Evolutionary conservation across 2,113 vertebrate species (phyloP).

Genomic region (Corvus cornix): DNA sequence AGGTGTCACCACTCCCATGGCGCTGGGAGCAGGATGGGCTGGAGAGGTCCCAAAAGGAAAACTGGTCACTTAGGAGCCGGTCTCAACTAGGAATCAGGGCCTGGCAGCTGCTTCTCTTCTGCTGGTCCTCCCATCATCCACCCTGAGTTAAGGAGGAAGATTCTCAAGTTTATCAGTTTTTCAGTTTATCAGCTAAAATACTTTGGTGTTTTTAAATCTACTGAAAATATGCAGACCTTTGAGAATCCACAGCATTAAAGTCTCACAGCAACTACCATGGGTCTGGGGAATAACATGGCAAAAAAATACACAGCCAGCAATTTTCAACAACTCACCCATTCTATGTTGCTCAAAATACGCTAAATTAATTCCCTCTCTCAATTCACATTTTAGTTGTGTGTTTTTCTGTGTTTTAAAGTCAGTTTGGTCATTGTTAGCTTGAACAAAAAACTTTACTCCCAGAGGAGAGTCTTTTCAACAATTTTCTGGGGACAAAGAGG

Average conservation of each 20-base stretch:
- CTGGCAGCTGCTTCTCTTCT: background rate
- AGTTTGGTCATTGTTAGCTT: slow-evolving; percentile 55
- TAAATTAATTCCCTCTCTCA: background rate
- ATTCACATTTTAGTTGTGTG: background rate
- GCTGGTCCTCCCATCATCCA: background rate
- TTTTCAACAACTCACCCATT: slow-evolving; percentile 11
- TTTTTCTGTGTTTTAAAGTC: slow-evolving; percentile 39
- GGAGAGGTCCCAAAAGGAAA: background rate
- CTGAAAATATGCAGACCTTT: background rate
- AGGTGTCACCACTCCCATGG: background rate
- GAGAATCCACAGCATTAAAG: background rate
- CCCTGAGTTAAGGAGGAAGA: background rate
- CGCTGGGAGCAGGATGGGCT: background rate
- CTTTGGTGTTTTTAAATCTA: background rate
- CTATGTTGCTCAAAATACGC: slow-evolving; percentile 4
- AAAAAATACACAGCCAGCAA: background rate
- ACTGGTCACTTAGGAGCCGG: background rate
- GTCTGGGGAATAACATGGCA: background rate
- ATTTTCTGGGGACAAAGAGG: slow-evolving; percentile 52
- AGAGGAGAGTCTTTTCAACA: slow-evolving; percentile 63
- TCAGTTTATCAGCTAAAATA: background rate
- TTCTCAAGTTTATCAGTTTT: background rate
- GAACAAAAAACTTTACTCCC: slow-evolving; percentile 68
- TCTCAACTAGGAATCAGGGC: background rate
- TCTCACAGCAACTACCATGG: background rate